Evolutionary conservation across 2,888 invertebrate species (phyloP), one percentile per base, ranked within the genome.

Genomic region (Rhogogaster chlorosoma): DNA sequence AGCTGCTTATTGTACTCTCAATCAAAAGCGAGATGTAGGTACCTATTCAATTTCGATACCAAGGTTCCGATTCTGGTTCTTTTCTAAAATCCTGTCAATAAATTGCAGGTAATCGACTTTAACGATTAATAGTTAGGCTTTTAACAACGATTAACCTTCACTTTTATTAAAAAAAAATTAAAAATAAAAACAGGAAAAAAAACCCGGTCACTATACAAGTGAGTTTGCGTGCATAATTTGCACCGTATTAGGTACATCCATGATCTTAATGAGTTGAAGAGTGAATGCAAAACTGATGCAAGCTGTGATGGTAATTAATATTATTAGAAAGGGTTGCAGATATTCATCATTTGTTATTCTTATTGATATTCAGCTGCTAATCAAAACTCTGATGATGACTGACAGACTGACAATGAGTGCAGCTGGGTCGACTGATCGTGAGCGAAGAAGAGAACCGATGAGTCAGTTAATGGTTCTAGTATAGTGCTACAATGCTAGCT

Each of bases 281-380:
- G 61, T 61, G 80, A 32, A 80, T 22, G 80, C 61, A 80, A 22
- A n/a, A 80, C 80, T 80, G 80, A 80, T 80, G 80, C 80, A 80
- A 80, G 80, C 38, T 49, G 45, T 45, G 2, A 36, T 61, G 10
- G 61, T 57, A 61, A 80, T 80, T 42, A 61, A 18, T 36, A 61
- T 29, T 80, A 57, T 80, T 80, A 80, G 80, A 80, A 80, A 80
- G 80, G 80, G 61, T 26, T 80, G 42, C 18, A 61, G 80, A 80
- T 80, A 38, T 57, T 22, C 36, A 36, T 38, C 38, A 38, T 61
- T 61, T 38, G 61, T 80, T 80, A 80, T 80, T 38, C 80, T 36
- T 22, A 80, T 61, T 80, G n/a, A 61, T 80, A 80, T 61, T 80
- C 61, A 36, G 38, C 22, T 61, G 38, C 26, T 80, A 38, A 80